Evolutionary conservation across 2,888 invertebrate genomes (phyloP), one percentile per base, ranked within the genome.

Genomic region (Heteromyza rotundicornis): DNA sequence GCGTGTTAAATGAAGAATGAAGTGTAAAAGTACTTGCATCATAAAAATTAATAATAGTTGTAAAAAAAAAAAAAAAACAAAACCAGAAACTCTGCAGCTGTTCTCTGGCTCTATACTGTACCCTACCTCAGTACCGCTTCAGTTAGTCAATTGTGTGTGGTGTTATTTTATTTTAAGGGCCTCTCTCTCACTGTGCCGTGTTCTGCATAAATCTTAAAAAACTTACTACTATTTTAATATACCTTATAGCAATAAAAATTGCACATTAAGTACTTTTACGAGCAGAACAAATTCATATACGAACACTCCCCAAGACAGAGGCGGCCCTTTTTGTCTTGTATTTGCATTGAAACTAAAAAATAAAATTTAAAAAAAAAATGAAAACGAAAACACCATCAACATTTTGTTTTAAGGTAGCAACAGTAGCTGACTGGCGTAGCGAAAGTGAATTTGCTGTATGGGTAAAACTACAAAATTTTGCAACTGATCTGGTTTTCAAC

Each of bases 21-120:
- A 65, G 76, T 78, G 76, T 70, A 74, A 76, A 71, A 70, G 68
- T 76, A 76, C 74, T 71, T 74, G 70, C 72, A 65, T 65, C 76
- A 64, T 69, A 71, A 65, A 75, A 70, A 68, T 69, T 70, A 69
- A 66, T 72, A 66, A 71, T 67, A 67, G 70, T 68, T 67, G 68
- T 73, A 68, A 73, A 71, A 64, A 57, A 40, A 44, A 2, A 61
- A 36, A 2, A 23, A 12, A 14, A 53, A 35, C 35, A 53, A 53
- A 32, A 47, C 19, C 47, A 47, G 17, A 7, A n/a, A n/a, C 2
- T 20, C 2, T 7, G 47, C 47, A 20, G 47, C 47, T 19, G 32
- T 32, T 32, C 12, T n/a, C n/a, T n/a, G n/a, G n/a, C n/a, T n/a
- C n/a, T n/a, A n/a, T n/a, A n/a, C n/a, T n/a, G n/a, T n/a, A n/a